Conservation (phyloP, 2,113 vertebrate species). For the Panthera leo region DNA sequence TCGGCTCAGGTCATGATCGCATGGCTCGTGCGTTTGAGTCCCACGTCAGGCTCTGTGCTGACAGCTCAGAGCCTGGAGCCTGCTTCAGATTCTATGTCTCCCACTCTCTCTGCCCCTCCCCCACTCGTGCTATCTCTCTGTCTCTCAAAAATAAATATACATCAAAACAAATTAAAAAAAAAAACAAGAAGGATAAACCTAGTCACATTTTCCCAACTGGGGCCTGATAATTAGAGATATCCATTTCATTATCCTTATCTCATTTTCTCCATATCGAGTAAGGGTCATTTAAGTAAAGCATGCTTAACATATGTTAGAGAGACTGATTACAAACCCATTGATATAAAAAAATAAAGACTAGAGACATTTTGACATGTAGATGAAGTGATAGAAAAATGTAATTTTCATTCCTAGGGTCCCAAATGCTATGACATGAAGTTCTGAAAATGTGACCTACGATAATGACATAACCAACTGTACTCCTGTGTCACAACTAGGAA, state of each 20-base stretch:
- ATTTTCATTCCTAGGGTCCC: neutral
- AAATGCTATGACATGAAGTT: neutral
- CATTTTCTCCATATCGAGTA: neutral
- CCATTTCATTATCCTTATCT: neutral
- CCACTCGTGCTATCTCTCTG: no score
- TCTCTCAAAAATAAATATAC: no score
- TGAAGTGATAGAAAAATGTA: neutral
- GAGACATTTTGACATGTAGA: neutral
- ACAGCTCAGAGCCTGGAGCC: no score
- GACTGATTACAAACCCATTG: neutral
- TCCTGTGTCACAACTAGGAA: neutral
- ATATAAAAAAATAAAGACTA: neutral
- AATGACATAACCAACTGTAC: neutral
- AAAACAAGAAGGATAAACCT: neutral
- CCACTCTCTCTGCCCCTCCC: no score
- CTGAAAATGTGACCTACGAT: neutral
- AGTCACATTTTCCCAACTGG: conserved; percentile 13
- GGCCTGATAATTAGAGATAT: neutral
- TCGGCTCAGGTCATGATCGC: no score
- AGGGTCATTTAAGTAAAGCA: neutral
- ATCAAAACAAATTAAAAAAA: no score
- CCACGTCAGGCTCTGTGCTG: no score
- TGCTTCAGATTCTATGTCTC: no score
- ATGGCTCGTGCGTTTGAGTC: no score
- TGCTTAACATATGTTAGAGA: neutral